A percentile compares a stretch with the other conserved stretches of the same genome.
Evolutionary conservation across 2,113 vertebrate species (phyloP).

Genomic region (Riparia riparia): DNA sequence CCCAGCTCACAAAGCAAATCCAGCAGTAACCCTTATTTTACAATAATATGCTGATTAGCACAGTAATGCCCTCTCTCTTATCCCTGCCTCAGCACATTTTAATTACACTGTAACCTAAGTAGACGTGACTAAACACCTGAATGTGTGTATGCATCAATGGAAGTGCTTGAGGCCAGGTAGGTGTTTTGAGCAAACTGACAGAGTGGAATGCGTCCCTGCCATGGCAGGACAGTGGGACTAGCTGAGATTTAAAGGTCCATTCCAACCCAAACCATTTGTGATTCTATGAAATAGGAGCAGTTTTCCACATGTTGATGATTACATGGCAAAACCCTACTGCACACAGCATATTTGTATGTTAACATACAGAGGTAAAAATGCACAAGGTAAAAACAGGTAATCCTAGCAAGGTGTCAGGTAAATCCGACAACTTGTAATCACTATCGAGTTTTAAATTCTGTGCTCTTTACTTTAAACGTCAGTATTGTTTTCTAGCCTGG

Average conservation of each 20-base stretch:
- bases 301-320: not conserved
- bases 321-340: not conserved
- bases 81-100: not conserved
- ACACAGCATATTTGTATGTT: not conserved
- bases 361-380: not conserved
- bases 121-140: not conserved
- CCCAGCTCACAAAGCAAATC: not conserved
- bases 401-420: not conserved
- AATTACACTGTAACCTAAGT: not conserved
- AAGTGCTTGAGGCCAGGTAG: not conserved
- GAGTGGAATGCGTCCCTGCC: not conserved
- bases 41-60: not conserved
- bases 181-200: not conserved
- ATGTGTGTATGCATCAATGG: fast-evolving
- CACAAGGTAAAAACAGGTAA: not conserved
- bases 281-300: not conserved
- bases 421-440: not conserved
- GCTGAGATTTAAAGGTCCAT: not conserved
- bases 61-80: not conserved
- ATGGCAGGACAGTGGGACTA: not conserved
- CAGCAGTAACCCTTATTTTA: not conserved
- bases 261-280: not conserved
- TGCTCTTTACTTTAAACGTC: not conserved
- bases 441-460: not conserved
- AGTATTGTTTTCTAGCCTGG: not conserved